Evolutionary conservation across 2,888 invertebrate species (phyloP), one percentile per base, ranked within the genome.

Genomic region (Palloptera scutellata): DNA sequence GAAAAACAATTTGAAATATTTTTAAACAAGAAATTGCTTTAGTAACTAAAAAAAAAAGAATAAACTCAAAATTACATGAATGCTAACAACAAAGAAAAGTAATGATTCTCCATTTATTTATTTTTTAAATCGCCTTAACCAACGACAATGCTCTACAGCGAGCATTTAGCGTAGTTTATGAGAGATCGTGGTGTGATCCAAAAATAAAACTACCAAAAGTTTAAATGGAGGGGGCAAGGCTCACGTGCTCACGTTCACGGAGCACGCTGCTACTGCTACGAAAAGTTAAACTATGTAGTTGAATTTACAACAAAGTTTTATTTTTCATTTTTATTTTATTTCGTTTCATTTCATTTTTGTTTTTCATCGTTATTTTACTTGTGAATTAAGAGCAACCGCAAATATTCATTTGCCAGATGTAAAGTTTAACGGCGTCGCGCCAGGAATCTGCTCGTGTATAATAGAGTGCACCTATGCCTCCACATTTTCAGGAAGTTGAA

Each of bases 321-420:
- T 48, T 64, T 52, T 70, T n/a, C n/a, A n/a, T n/a, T 65, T 64
- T 67, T 59, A 17, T 57, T 62, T 60, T 48, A 62, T 60, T 73
- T 43, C 13, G n/a, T 61, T 54, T 62, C 20, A 68, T 63, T 67
- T 73, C 63, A 40, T 59, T 64, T 64, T 65, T 68, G 70, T 74
- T 69, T 52, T 69, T 74, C 74, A 76, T 73, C 73, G 74, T 73
- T 81, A 75, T 82, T 82, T 79, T 79, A 81, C 81, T 83, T 83
- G 82, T 83, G 82, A 84, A 83, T 84, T 84, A 84, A 84, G 80
- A 81, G 82, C 76, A 79, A 84, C 84, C 84, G 83, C 83, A 84
- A 84, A 84, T 84, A 83, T 83, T 83, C 83, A 83, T 84, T 84
- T 83, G 80, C 79, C 79, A 81, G 83, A 81, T 83, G 83, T 81